Percentiles rank a stretch among this genome's conserved stretches.
Evolutionary conservation across 2,113 vertebrate genomes (phyloP).

Genomic region (Aphyosemion australe): DNA sequence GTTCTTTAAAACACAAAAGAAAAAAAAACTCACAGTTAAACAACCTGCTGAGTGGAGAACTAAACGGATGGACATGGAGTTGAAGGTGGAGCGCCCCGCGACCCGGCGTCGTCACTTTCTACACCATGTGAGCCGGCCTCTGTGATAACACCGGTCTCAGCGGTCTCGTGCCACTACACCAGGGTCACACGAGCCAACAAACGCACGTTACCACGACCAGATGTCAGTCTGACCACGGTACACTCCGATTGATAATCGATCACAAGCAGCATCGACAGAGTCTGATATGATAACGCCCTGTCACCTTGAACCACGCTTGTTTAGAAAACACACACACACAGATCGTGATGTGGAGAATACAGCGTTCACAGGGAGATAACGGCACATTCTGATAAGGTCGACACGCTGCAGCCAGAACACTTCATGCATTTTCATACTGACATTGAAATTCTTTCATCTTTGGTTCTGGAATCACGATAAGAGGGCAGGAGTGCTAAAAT

Average conservation of each 20-base stretch:
- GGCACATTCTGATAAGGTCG: conserved; percentile 34
- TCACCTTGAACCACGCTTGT: conserved; percentile 29
- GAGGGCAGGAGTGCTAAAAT: conserved; percentile 41
- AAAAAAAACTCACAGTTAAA: not conserved
- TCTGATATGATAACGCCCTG: conserved; percentile 51
- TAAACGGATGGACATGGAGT: not conserved
- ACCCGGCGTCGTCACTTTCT: not conserved
- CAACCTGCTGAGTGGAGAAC: not conserved
- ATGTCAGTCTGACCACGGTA: conserved; percentile 62
- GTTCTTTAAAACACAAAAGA: not conserved
- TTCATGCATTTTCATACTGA: conserved; percentile 35
- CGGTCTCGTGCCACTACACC: conserved; percentile 31
- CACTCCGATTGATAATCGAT: conserved; percentile 64
- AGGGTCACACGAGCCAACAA: conserved; percentile 28
- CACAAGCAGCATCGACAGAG: conserved; percentile 55
- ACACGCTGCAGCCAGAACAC: conserved; percentile 20
- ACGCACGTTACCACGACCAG: conserved; percentile 47
- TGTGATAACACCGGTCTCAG: no score
- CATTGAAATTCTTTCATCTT: conserved; percentile 58
- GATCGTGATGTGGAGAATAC: conserved; percentile 23
- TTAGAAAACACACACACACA: not conserved
- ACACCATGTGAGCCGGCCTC: conserved; percentile 1
- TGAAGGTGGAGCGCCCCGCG: not conserved
- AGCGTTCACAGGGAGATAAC: conserved; percentile 47
- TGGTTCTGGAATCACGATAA: conserved; percentile 44